Evolutionary conservation across 2,888 invertebrate species (phyloP), one percentile per base, ranked within the genome.

Genomic region (Cosmorhoe ocellata): DNA sequence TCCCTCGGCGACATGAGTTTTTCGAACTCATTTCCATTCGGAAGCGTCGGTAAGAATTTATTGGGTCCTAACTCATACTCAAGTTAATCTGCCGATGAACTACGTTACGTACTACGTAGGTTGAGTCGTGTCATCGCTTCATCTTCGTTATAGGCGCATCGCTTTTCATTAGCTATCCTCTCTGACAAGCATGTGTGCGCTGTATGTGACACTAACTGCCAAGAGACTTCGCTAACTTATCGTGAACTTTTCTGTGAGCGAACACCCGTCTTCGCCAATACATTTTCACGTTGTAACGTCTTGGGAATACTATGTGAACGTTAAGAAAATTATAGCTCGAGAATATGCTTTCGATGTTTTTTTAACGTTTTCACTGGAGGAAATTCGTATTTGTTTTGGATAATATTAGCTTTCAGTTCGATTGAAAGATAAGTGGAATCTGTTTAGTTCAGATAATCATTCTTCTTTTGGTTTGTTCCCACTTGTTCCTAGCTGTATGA

Each of bases 131-230:
- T 51, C 56, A 56, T 42, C 71, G 64, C 67, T 83, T 67, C 64
- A 66, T 84, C 81, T 84, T 81, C 71, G 79, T 85, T 84, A 83
- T 66, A 54, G 55, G 56, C 67, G 71, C 79, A 81, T 84, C 81
- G 74, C 68, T 83, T 81, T 82, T 81, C 84, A 83, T 84, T 85
- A 85, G 67, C 59, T 64, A 56, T 49, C 58, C 56, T 56, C 65
- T 33, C 64, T 70, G 73, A 71, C 71, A 71, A 64, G 54, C 59
- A 58, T 78, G 77, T 72, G 80, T 76, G 64, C 56, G 51, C 61
- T 51, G 47, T n/a, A n/a, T n/a, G n/a, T 67, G 64, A 67, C 67
- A 67, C 64, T 60, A 65, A 67, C 66, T 64, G 60, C 66, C 69
- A 51, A 51, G 58, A 65, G 67, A 67, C 66, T 67, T 70, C 53